phyloP scores from a whole-genome alignment of 2,888 invertebrate genomes.

The Sepiola atlantica region DNA sequence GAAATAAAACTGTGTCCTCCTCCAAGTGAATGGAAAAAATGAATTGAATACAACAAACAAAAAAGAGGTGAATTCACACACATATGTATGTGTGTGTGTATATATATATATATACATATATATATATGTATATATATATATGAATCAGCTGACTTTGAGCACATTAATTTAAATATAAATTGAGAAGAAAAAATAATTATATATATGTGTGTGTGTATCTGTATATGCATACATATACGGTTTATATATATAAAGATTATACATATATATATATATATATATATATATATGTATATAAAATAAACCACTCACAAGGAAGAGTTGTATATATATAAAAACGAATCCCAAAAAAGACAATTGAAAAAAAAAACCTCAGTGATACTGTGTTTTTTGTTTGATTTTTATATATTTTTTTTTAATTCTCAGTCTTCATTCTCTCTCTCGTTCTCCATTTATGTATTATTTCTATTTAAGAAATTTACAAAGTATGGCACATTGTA shows the following conservation, averaged over 20 bases:
- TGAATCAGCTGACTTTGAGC: not conserved
- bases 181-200: not conserved
- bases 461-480: no score
- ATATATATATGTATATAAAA: slow-evolving; percentile 34
- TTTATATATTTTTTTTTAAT: not conserved
- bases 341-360: not conserved
- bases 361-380: not conserved
- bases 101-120: slow-evolving; percentile 34
- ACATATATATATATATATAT: slow-evolving; percentile 37
- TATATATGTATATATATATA: not conserved
- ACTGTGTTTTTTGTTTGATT: not conserved
- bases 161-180: slow-evolving; percentile 12
- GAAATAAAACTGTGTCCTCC: not conserved
- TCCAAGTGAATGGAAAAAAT: not conserved
- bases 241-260: slow-evolving; percentile 21
- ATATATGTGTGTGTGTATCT: not conserved
- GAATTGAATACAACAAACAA: not conserved
- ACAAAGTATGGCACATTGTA: no score
- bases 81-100: not conserved
- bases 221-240: not conserved
- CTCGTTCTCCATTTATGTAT: no score
- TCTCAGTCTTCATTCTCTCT: no score
- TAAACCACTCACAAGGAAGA: not conserved
- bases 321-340: slow-evolving; percentile 38
- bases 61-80: not conserved